Evolutionary conservation across 2,888 invertebrate species (phyloP).

Genomic region (Torymus aiolomorphi): DNA sequence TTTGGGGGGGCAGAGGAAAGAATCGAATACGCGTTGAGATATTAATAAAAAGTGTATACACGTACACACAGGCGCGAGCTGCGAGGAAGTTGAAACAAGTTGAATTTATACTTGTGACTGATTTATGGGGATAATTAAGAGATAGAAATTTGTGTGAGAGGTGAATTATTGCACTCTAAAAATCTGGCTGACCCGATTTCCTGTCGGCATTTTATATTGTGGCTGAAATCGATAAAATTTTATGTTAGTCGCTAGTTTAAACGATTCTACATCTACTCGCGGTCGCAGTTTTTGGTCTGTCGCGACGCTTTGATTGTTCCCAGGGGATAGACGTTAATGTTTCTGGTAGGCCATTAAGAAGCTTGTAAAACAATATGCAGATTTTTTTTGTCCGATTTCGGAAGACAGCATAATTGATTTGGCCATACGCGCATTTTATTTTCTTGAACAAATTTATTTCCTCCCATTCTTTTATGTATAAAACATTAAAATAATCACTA

Average conservation of each 20-base stretch:
- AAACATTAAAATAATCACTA: no score
- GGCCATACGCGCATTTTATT: no score
- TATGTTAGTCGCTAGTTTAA: constrained; percentile 16
- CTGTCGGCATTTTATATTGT: constrained; percentile 16
- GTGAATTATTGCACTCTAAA: constrained; percentile 26
- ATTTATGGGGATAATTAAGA: constrained; percentile 40
- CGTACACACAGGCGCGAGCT: neutral
- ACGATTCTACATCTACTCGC: neutral
- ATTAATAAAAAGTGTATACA: neutral
- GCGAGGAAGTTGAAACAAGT: constrained; percentile 4
- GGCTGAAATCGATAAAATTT: constrained; percentile 30
- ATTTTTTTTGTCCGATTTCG: no score
- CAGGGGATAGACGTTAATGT: neutral
- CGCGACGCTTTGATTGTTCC: neutral
- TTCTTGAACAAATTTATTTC: no score
- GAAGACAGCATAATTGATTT: no score
- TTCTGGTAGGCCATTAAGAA: neutral
- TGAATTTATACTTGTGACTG: constrained; percentile 31
- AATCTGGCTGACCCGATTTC: constrained; percentile 18
- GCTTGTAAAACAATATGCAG: no score
- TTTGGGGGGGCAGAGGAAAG: neutral
- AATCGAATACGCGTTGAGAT: no score
- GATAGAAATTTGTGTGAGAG: constrained; percentile 27
- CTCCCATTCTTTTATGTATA: no score
- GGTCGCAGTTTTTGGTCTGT: neutral